Evolutionary conservation across 2,888 invertebrate species (phyloP).

Genomic region (Paralinhomoeus sp.): DNA sequence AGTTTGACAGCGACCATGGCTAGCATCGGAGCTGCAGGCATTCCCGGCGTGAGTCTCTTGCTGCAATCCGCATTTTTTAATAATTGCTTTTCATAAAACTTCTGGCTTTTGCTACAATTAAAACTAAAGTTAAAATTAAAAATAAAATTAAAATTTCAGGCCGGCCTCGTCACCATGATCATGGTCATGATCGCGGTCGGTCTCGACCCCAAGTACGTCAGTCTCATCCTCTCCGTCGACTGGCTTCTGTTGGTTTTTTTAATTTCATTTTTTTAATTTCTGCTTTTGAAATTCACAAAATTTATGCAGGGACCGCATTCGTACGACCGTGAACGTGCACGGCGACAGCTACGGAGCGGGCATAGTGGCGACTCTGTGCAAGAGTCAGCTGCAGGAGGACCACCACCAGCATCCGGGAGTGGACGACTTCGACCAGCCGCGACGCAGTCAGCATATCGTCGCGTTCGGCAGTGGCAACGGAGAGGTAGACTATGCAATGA

Average conservation of each 20-base stretch:
- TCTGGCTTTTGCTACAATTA: too few relatives aligned
- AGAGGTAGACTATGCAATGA: too few relatives aligned
- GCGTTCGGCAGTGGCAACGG: too few relatives aligned
- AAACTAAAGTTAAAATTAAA: too few relatives aligned
- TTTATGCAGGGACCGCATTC: slow-evolving; percentile 5
- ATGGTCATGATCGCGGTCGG: slow-evolving; percentile 27
- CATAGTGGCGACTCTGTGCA: slow-evolving; percentile 3
- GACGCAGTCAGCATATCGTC: too few relatives aligned
- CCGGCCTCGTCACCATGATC: slow-evolving; percentile 13
- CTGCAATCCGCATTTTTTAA: too few relatives aligned
- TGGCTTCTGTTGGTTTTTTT: slow-evolving; percentile 26
- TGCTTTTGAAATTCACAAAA: too few relatives aligned
- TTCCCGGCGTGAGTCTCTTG: slow-evolving; percentile 26
- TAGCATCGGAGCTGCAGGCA: slow-evolving; percentile 86
- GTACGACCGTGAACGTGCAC: slow-evolving; percentile 5
- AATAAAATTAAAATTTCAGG: too few relatives aligned
- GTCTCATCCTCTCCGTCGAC: slow-evolving; percentile 27
- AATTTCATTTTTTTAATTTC: not conserved
- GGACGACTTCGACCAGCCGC: too few relatives aligned
- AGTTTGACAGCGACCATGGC: slow-evolving; percentile 83
- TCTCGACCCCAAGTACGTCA: slow-evolving; percentile 24
- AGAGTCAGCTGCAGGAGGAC: not conserved
- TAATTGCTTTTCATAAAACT: too few relatives aligned
- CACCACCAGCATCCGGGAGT: not conserved
- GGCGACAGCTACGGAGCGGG: slow-evolving; percentile 5